Evolutionary conservation across 2,113 vertebrate species (phyloP).

Genomic region (Barbus barbus): DNA sequence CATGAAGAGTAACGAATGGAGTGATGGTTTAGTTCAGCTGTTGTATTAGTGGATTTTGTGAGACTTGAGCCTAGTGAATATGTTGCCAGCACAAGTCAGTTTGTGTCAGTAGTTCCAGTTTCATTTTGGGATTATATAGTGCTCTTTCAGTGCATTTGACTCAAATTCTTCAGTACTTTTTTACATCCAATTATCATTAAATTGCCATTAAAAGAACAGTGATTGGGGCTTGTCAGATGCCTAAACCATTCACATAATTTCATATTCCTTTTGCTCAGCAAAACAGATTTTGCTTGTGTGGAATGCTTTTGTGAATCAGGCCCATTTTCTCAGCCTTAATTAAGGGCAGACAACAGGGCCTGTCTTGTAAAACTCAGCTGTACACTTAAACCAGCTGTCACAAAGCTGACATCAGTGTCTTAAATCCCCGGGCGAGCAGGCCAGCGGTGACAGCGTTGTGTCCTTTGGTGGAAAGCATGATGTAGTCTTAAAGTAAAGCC

Average conservation of each 20-base stretch:
- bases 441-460: constrained; percentile 26
- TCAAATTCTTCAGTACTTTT: constrained; percentile 37
- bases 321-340: constrained; percentile 36
- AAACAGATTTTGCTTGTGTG: constrained; percentile 36
- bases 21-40: neutral
- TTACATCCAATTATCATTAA: constrained; percentile 41
- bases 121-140: constrained; percentile 22
- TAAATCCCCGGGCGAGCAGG: constrained; percentile 31
- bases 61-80: neutral
- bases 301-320: constrained; percentile 39
- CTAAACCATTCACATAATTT: constrained; percentile 31
- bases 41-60: neutral
- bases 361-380: constrained; percentile 39
- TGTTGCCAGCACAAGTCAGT: neutral
- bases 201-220: constrained; percentile 38
- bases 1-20: neutral
- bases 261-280: constrained; percentile 40
- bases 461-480: constrained; percentile 46
- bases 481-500: constrained; percentile 48
- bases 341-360: constrained; percentile 40
- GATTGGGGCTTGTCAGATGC: constrained; percentile 33
- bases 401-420: constrained; percentile 38
- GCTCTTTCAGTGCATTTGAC: constrained; percentile 20
- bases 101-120: constrained; percentile 24
- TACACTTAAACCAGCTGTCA: constrained; percentile 45